Evolutionary conservation across 2,888 invertebrate genomes (phyloP), one percentile per base, ranked within the genome.

Genomic region (Byasa hedistus): DNA sequence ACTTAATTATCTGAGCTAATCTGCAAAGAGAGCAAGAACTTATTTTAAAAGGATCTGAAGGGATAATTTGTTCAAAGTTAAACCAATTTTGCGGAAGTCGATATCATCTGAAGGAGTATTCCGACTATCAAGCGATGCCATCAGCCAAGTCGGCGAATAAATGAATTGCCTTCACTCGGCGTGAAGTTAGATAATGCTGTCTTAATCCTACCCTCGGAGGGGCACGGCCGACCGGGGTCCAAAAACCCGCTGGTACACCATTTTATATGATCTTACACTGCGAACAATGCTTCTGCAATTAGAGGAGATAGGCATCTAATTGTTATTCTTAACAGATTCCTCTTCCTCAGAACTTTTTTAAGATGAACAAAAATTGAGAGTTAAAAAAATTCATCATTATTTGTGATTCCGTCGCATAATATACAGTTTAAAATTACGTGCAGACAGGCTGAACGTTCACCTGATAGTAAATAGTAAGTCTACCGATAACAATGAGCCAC

Each of bases 41-140:
- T 57, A 32, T 27, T 57, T 51, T 52, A 24, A 56, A 62, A 24
- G 48, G 48, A 24, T 60, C 36, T 17, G 19, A 58, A 55, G 27
- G 54, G 62, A 66, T 62, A 54, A 61, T 62, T 62, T 54, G 52
- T 58, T 58, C 62, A 62, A 57, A 54, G 61, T 62, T 36, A 61
- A 66, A 57, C 66, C 62, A 58, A 66, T 61, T 66, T 66, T 62
- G 44, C 57, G 66, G 66, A 66, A 66, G 57, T 62, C 58, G 66
- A 66, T 66, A 66, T 54, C 21, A 62, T 66, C 66, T 66, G 22
- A 61, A 61, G 61, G 58, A 66, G 52, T 61, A 62, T 58, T 58
- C 62, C 57, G 66, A 61, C 57, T 58, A 66, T 66, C 66, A 54
- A 66, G 55, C 27, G n/a, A 57, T 61, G 54, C 57, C 66, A 66